Base-by-base conservation (phyloP, 2,113 vertebrate genomes). In the Illadopsis cleaveri region DNA sequence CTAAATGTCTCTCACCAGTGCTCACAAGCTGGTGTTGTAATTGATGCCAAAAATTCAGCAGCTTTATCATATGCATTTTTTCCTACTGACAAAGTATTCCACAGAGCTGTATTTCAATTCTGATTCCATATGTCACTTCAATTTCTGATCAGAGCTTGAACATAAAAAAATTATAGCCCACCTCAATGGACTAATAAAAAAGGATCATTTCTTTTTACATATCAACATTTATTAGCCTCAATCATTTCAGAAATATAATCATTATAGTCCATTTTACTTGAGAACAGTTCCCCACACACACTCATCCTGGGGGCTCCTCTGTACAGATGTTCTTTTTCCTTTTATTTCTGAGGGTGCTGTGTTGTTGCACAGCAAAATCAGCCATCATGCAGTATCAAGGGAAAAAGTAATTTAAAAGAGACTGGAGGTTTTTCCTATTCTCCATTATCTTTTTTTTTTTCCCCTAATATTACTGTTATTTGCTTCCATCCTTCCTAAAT, bases 91-190 rank as follows among this genome's bases (percentile, higher is more conserved):
- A 96, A 92, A 96, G 78, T 92, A 94, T 95, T 96, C 94, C 93
- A 82, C 3, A 1, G 93, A 75, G 84, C 93, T 94, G 75, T 87
- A 96, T 94, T 97, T 97, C 97, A 95, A 90, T 95, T 96, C 91
- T 45, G 44, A 89, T 95, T 89, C 96, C 97, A 96, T 95, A 96
- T 96, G 97, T 94, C 97, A 76, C 96, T 96, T 95, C 90, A 42
- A 84, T 93, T 94, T 95, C 96, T 92, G 91, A 96, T 97, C 96
- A 97, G 91, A 95, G 90, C 64, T 90, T 75, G 51, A 88, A 82
- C 54, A 83, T 91, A 88, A 94, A 90, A 90, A 91, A 91, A 96
- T 96, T 77, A 91, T 58, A 95, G 96, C 82, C 57, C 12, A 37
- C 80, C 96, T 95, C 93, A 61, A 44, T 47, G 86, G 97, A 77